phyloP scores from a whole-genome alignment of 2,797 vertebrate genomes.

The Lophotriccus pileatus region DNA sequence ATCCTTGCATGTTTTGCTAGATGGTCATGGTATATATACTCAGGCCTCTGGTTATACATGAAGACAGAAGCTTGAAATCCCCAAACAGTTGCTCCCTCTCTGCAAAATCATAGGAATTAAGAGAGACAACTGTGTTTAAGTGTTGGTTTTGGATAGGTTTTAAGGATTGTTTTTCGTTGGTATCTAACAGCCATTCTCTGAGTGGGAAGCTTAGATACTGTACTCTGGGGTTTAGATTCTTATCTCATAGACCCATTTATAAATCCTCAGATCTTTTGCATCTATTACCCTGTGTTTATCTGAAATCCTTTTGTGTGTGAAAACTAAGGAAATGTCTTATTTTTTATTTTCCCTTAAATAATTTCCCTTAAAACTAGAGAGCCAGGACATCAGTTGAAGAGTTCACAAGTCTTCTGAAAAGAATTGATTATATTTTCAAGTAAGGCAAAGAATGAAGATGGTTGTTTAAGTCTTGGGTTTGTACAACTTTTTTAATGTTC shows the following conservation, averaged over 20 bases:
- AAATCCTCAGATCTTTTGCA: neutral
- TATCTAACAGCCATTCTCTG: neutral
- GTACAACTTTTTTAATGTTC: neutral
- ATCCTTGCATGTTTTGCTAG: neutral
- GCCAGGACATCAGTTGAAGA: neutral
- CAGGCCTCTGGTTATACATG: neutral
- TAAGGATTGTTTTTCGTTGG: neutral
- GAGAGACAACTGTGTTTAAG: neutral
- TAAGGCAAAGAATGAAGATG: neutral
- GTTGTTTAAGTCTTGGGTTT: neutral
- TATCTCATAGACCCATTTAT: neutral
- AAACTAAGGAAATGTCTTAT: neutral
- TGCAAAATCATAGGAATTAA: neutral
- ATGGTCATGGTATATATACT: neutral
- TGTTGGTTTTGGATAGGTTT: neutral
- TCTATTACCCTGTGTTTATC: neutral
- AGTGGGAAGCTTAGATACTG: neutral
- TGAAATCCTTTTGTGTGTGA: neutral
- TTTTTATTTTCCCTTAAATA: neutral
- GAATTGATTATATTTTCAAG: neutral
- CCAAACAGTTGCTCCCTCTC: neutral
- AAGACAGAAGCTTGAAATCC: neutral
- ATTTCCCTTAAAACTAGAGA: neutral
- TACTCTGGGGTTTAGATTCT: neutral
- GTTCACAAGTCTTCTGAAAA: neutral